These are phyloP conservation scores for Scolopax bukidnonensis DNA, from an alignment of 2,797 vertebrate species.

Conservation along the genomic window DNA sequence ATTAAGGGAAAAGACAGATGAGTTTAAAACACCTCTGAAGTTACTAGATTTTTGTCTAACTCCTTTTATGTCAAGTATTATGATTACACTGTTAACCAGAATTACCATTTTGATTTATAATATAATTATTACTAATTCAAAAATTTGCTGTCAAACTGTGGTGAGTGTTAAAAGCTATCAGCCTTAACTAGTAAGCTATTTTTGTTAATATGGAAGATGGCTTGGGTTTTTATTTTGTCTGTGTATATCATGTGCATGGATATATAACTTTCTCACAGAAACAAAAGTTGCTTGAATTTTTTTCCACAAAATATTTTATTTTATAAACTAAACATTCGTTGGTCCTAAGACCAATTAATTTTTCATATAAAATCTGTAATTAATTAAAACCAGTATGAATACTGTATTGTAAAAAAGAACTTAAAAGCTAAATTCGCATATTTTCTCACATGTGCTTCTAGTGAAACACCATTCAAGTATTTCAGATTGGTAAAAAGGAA, in stretches of 20 bases:
- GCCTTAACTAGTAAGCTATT: neutral
- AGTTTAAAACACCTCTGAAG: neutral
- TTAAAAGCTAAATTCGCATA: neutral
- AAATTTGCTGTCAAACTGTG: neutral
- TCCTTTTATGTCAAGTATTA: neutral
- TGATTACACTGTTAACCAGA: neutral
- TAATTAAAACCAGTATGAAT: neutral
- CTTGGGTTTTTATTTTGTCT: neutral
- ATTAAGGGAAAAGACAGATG: neutral
- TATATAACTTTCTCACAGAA: neutral
- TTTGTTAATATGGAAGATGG: neutral
- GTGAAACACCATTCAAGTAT: neutral
- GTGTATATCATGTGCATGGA: neutral
- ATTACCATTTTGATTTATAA: constrained; percentile 2
- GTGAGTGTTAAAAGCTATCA: neutral
- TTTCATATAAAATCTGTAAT: neutral
- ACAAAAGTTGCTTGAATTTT: neutral
- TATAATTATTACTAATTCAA: neutral
- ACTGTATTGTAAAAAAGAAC: neutral
- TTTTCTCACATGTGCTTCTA: neutral
- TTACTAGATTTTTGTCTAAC: neutral
- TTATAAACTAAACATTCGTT: neutral
- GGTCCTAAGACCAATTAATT: neutral
- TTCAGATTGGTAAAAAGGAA: neutral
- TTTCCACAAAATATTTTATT: neutral